Base-by-base conservation (phyloP, 1,140 invertebrate genomes). In the Bombyx mandarina region DNA sequence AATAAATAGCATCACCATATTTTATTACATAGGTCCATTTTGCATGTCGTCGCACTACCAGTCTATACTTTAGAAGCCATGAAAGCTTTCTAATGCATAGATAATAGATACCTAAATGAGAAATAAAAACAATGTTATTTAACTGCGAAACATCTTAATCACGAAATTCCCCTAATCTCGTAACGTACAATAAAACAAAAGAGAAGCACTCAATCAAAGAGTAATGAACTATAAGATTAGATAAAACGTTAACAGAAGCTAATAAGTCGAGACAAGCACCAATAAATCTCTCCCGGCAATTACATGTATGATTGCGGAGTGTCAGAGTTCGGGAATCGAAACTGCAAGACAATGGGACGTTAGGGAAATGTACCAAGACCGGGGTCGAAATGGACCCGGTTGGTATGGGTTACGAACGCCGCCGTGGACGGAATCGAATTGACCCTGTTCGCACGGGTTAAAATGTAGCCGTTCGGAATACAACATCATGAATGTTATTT, bases 151-250 rank as follows among this genome's bases (percentile, higher is more conserved):
- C 7, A 42, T 8, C 8, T 50, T 18, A 50, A n/a, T 18, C n/a
- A 18, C 48, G 12, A 50, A 49, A 49, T 6, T 18, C 22, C 48
- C 22, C 7, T 49, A 49, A 12, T 22, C 12, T 10, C 8, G 6
- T 47, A 49, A 10, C n/a, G 26, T 35, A 51, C 42, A 63, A 64
- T 58, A 44, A 61, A 63, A 65, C 65, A 65, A 70, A 61, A 66
- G 63, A 50, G 52, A 63, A 62, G 63, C 59, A 63, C 70, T 75
- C 73, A 75, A 77, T 77, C 73, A 73, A 66, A 62, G 49, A 72
- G 70, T 77, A 77, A 77, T 77, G 75, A 71, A 69, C 49, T 48
- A 57, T 57, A 53, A 77, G 75, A 77, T 77, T 72, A 77, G 75
- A 77, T 77, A 77, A 75, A 73, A 67, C 57, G 45, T 64, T 56